Percentiles rank a stretch among this genome's conserved stretches.
These are phyloP conservation scores for Agonopterix heracliana DNA, from an alignment of 2,888 invertebrate genomes.

Conservation along the genomic window DNA sequence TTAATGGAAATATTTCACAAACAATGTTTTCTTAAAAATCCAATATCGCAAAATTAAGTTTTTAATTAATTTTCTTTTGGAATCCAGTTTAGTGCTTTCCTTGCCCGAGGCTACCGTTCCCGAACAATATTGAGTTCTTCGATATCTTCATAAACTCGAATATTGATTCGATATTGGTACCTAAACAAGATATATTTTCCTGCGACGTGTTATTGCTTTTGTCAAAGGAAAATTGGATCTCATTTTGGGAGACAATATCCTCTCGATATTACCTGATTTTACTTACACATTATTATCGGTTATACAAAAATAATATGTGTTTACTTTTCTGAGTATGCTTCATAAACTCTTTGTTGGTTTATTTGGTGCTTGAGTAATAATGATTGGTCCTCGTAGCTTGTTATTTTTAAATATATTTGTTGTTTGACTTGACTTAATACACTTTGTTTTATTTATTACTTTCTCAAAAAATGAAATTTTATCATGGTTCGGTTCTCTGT, in stretches of 20 bases:
- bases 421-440: too few relatives aligned
- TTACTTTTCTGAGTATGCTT: neutral
- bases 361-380: too few relatives aligned
- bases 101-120: slow-evolving; percentile 35
- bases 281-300: slow-evolving; percentile 1
- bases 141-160: slow-evolving; percentile 32
- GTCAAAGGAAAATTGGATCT: slow-evolving; percentile 23
- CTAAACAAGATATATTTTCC: slow-evolving; percentile 14
- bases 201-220: slow-evolving; percentile 24
- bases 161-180: slow-evolving; percentile 24
- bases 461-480: too few relatives aligned
- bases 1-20: slow-evolving; percentile 26
- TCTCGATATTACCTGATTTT: slow-evolving; percentile 13
- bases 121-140: slow-evolving; percentile 33
- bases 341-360: neutral
- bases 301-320: neutral
- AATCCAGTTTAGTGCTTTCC: slow-evolving; percentile 43
- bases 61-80: slow-evolving; percentile 63
- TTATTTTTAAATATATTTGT: too few relatives aligned
- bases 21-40: slow-evolving; percentile 40
- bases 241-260: slow-evolving; percentile 18
- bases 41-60: slow-evolving; percentile 57
- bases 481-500: too few relatives aligned
- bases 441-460: too few relatives aligned
- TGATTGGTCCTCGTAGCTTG: too few relatives aligned